Conservation (phyloP, 2,888 invertebrate species). For the Fabriciana adippe region DNA sequence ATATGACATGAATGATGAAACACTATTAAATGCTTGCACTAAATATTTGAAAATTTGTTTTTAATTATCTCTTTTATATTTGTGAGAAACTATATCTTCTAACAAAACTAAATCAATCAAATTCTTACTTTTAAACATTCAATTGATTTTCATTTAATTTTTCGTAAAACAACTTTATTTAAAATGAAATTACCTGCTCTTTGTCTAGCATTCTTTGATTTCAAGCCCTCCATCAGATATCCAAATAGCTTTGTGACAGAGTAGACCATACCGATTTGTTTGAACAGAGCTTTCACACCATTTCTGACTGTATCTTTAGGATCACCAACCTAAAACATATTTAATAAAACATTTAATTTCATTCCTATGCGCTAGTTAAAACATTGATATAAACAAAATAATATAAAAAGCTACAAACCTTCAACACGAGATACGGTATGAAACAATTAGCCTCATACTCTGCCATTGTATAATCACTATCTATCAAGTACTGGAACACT, state of each 20-base stretch:
- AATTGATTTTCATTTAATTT: neutral
- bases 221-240: constrained; percentile 96
- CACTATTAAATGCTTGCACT: too few species aligned
- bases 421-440: constrained; percentile 96
- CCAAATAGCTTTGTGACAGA: constrained; percentile 94
- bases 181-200: constrained; percentile 85
- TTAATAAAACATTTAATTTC: neutral
- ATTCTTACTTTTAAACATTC: neutral
- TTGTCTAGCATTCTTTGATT: constrained; percentile 98
- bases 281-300: constrained; percentile 92
- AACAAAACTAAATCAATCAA: too few species aligned
- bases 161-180: neutral
- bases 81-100: too few species aligned
- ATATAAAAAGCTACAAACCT: constrained; percentile 80
- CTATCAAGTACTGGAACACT: constrained; percentile 91
- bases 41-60: too few species aligned
- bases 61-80: too few species aligned
- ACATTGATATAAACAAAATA: too few species aligned
- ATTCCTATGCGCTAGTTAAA: too few species aligned
- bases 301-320: constrained; percentile 97
- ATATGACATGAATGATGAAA: too few species aligned
- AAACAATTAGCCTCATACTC: constrained; percentile 97
- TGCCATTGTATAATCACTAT: constrained; percentile 91
- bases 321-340: constrained; percentile 89
- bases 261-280: constrained; percentile 92